Conservation (phyloP, 1,140 invertebrate genomes). For the Heterodera schachtii region DNA sequence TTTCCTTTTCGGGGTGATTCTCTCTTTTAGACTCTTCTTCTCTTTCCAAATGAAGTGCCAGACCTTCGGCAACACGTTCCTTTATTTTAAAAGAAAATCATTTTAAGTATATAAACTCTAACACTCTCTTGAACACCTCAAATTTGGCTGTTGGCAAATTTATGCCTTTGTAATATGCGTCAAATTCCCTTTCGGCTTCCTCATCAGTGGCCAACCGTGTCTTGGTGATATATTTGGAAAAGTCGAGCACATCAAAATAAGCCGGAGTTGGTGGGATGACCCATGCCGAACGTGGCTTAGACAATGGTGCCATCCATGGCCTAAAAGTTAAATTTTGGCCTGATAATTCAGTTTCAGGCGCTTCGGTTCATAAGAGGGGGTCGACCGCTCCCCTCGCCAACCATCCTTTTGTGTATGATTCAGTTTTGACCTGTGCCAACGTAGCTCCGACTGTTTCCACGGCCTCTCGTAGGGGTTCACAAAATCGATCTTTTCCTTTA, state of each 20-base stretch:
- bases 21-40: conserved; percentile 8
- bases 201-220: conserved; percentile 44
- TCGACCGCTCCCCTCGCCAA: no score
- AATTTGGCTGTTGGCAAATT: conserved; percentile 48
- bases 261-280: conserved; percentile 45
- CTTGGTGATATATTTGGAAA: conserved; percentile 65
- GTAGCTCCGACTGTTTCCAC: conserved; percentile 56
- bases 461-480: conserved; percentile 62
- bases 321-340: conserved; percentile 40
- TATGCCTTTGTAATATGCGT: conserved; percentile 48
- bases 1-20: conserved; percentile 14
- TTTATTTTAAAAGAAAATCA: neutral
- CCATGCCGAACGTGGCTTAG: conserved; percentile 57
- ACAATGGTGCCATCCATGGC: conserved; percentile 50
- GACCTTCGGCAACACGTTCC: conserved; percentile 35
- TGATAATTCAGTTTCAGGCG: neutral
- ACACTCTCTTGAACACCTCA: conserved; percentile 34
- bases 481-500: conserved; percentile 61
- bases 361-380: neutral
- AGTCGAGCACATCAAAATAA: conserved; percentile 60
- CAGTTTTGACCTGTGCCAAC: conserved; percentile 56
- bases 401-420: neutral
- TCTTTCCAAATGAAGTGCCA: conserved; percentile 26
- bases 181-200: conserved; percentile 34
- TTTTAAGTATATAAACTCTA: neutral